Evolutionary conservation across 2,797 vertebrate species (phyloP).

Genomic region (Setipinna tenuifilis): DNA sequence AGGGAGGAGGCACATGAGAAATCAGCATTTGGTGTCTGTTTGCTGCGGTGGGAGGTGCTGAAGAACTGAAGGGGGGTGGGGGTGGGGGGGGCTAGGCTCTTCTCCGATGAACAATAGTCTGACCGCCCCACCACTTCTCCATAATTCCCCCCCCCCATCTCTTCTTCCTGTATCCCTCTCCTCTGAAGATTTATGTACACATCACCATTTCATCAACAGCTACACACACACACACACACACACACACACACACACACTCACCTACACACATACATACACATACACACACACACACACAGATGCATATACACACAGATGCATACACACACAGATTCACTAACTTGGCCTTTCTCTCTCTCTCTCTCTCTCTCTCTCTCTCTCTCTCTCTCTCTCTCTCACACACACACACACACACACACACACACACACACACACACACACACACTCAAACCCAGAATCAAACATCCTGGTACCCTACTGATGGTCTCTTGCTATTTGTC

Average conservation of each 20-base stretch:
- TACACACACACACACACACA: background rate
- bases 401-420: constrained; percentile 34
- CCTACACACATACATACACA: constrained; percentile 33
- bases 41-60: constrained; percentile 50
- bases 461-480: background rate
- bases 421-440: constrained; percentile 26
- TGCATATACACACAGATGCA: no score
- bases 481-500: constrained; percentile 42
- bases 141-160: background rate
- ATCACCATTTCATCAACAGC: no score
- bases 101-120: constrained; percentile 58
- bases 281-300: no score
- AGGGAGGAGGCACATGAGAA: constrained; percentile 38
- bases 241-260: constrained; percentile 50
- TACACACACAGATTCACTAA: no score
- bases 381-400: constrained; percentile 31
- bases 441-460: no score
- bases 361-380: constrained; percentile 61
- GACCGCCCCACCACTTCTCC: constrained; percentile 42
- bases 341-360: constrained; percentile 40
- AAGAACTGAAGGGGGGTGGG: constrained; percentile 51
- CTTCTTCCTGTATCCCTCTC: no score
- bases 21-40: constrained; percentile 58
- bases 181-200: no score
- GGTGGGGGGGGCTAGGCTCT: constrained; percentile 68